Percentiles rank a stretch among this genome's conserved stretches.
Conservation (phyloP, 2,888 invertebrate species). For the Blastobasis adustella region DNA sequence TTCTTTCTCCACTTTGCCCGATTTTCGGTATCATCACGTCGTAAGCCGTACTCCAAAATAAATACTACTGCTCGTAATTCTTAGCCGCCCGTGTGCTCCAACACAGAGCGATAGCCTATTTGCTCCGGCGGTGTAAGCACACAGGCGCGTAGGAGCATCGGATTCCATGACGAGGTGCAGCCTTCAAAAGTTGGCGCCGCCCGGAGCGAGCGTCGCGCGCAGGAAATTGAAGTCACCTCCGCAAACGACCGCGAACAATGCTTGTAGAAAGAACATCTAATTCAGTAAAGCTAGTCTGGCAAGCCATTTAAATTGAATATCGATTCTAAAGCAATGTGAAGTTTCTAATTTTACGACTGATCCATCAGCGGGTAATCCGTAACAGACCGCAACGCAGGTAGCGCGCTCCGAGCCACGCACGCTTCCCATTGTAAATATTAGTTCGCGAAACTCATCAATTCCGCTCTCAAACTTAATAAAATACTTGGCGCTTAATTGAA, state of each 20-base stretch:
- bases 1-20: too few relatives aligned
- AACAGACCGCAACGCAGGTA: conserved; percentile 29
- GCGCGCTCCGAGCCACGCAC: conserved; percentile 34
- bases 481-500: conserved; percentile 75
- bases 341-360: conserved; percentile 6
- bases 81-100: conserved; percentile 19
- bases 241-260: conserved; percentile 56
- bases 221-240: conserved; percentile 73
- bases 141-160: conserved; percentile 57
- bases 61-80: neutral
- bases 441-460: conserved; percentile 74
- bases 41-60: too few relatives aligned
- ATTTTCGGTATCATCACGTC: too few relatives aligned
- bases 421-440: conserved; percentile 71
- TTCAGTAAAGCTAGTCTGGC: conserved; percentile 58
- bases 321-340: conserved; percentile 30
- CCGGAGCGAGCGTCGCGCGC: conserved; percentile 39
- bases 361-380: conserved; percentile 8
- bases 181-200: conserved; percentile 61
- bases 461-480: conserved; percentile 72
- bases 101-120: conserved; percentile 50
- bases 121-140: conserved; percentile 50
- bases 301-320: conserved; percentile 65
- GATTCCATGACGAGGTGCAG: conserved; percentile 50
- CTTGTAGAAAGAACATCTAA: conserved; percentile 71